These are phyloP conservation scores for Drosophila nigrodunni DNA, from an alignment of 1,140 invertebrate species.

Conservation along the genomic window DNA sequence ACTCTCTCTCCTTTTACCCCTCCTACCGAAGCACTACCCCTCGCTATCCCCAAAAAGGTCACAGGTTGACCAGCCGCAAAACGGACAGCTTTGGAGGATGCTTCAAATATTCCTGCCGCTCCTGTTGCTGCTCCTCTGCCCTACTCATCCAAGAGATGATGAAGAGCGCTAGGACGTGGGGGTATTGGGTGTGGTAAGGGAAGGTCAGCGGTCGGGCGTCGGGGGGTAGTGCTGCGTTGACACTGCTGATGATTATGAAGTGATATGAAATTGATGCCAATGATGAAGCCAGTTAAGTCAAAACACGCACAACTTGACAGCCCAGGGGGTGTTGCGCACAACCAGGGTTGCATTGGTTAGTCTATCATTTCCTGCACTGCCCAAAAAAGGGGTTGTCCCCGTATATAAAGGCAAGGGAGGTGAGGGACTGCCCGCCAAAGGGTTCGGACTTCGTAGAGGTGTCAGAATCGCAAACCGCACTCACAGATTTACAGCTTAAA, in stretches of 20 bases:
- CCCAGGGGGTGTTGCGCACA: neutral
- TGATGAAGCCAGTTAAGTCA: slow-evolving; percentile 73
- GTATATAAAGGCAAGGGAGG: neutral
- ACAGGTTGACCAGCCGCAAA: slow-evolving; percentile 42
- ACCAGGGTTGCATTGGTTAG: slow-evolving; percentile 19
- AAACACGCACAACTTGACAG: slow-evolving; percentile 61
- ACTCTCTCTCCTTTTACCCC: neutral
- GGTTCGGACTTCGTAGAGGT: slow-evolving; percentile 59
- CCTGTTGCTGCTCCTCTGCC: neutral
- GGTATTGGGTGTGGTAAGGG: neutral
- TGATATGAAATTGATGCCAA: slow-evolving; percentile 82
- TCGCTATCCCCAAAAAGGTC: slow-evolving; percentile 2
- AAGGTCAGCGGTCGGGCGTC: neutral
- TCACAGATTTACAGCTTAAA: slow-evolving; percentile 38
- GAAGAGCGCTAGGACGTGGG: slow-evolving; percentile 6
- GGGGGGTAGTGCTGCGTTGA: slow-evolving; percentile 49
- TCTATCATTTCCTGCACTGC: slow-evolving; percentile 40
- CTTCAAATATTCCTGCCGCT: slow-evolving; percentile 2
- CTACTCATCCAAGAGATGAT: slow-evolving; percentile 18
- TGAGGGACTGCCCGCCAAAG: slow-evolving; percentile 24
- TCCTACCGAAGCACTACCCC: neutral
- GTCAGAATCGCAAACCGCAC: slow-evolving; percentile 66
- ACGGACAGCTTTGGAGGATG: slow-evolving; percentile 4
- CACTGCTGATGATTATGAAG: slow-evolving; percentile 79
- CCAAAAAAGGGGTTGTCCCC: slow-evolving; percentile 38